These are phyloP conservation scores for Therioaphis trifolii DNA, from an alignment of 2,888 invertebrate species.

Conservation along the genomic window DNA sequence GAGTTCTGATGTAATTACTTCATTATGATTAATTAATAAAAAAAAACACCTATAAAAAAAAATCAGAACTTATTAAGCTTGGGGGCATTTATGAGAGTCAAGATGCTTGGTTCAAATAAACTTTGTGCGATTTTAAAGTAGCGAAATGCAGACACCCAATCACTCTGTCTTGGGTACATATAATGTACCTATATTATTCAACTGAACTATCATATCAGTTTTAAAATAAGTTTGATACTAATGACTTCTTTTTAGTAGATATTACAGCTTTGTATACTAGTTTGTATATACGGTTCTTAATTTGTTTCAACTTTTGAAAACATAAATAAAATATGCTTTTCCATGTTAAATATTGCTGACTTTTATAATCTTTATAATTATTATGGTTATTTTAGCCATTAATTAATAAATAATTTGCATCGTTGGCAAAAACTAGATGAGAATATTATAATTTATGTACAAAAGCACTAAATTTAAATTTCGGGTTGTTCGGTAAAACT, in stretches of 20 bases:
- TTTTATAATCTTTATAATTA: neutral
- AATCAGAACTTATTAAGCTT: too few species aligned
- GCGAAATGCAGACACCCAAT: too few species aligned
- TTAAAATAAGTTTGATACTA: neutral
- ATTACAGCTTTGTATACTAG: neutral
- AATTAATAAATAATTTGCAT: conserved; percentile 27
- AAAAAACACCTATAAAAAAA: too few species aligned
- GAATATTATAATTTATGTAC: neutral
- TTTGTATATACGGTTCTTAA: neutral
- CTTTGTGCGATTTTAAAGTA: too few species aligned
- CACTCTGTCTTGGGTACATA: too few species aligned
- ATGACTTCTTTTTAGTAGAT: neutral
- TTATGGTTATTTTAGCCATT: neutral
- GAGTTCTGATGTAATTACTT: too few species aligned
- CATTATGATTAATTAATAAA: too few species aligned
- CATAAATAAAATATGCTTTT: neutral
- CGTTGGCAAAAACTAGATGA: conserved; percentile 8
- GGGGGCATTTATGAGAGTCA: too few species aligned
- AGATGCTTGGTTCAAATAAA: too few species aligned
- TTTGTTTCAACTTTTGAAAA: neutral
- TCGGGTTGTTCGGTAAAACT: neutral
- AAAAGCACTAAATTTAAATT: neutral
- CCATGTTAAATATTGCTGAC: conserved; percentile 2
- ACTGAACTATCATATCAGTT: neutral
- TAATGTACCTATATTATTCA: too few species aligned